These are phyloP conservation scores for Nestor notabilis DNA, from an alignment of 2,113 vertebrate genomes.

Conservation along the genomic window DNA sequence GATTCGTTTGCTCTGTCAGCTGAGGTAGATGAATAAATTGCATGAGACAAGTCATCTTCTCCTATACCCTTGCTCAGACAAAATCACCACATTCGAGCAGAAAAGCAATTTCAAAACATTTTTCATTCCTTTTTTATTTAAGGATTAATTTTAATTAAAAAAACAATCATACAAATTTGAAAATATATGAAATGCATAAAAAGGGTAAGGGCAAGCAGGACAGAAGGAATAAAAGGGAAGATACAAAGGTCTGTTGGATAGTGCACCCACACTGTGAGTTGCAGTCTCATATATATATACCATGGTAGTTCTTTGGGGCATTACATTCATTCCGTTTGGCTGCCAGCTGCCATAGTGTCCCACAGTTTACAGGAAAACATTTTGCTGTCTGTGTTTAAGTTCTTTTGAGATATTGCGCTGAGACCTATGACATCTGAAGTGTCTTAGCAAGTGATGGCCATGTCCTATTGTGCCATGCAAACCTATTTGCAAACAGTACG, in stretches of 20 bases:
- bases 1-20: not conserved
- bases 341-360: not conserved
- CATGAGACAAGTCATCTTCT: not conserved
- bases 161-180: not conserved
- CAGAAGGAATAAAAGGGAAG: not conserved
- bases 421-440: not conserved
- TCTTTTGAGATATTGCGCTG: not conserved
- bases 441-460: not conserved
- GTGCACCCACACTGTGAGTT: not conserved
- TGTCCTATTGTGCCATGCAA: not conserved
- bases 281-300: not conserved
- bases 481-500: not conserved
- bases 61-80: not conserved
- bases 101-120: not conserved
- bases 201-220: not conserved
- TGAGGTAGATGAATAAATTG: not conserved
- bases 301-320: not conserved
- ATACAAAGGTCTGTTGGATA: rapidly evolving
- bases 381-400: not conserved
- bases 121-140: not conserved
- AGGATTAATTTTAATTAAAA: not conserved
- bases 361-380: rapidly evolving
- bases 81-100: not conserved
- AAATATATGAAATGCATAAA: not conserved
- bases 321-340: not conserved